phyloP scores from a whole-genome alignment of 2,888 invertebrate genomes.

The Stenodema calcarata region DNA sequence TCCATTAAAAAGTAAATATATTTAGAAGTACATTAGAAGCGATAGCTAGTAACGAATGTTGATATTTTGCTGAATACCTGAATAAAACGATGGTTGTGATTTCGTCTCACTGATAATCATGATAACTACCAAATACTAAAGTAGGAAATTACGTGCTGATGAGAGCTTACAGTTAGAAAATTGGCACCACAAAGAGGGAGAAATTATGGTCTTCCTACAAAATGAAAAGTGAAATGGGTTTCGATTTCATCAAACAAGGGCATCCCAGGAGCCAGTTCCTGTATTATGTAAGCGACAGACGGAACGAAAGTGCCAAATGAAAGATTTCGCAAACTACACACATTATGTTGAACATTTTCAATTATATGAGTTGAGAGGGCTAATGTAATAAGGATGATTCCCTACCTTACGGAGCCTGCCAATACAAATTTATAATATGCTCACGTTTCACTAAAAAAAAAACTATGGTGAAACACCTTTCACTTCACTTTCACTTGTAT shows the following conservation, averaged over 20 bases:
- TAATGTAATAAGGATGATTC: neutral
- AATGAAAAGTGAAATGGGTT: slow-evolving; percentile 27
- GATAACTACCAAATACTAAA: no score
- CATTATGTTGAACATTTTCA: neutral
- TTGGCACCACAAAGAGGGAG: neutral
- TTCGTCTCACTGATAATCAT: no score
- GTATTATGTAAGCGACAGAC: slow-evolving; percentile 23
- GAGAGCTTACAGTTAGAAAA: neutral
- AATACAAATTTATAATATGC: neutral
- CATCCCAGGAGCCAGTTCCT: slow-evolving; percentile 24
- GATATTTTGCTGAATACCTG: no score
- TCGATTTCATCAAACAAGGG: slow-evolving; percentile 31
- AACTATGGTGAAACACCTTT: slow-evolving; percentile 45
- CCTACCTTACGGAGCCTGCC: neutral
- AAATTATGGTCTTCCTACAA: neutral
- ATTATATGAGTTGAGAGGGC: neutral
- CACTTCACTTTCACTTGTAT: slow-evolving; percentile 45
- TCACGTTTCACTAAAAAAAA: slow-evolving; percentile 34
- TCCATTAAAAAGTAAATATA: no score
- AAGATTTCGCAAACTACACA: neutral
- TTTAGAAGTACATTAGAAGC: no score
- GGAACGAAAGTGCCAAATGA: neutral
- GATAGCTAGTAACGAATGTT: no score
- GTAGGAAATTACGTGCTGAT: neutral
- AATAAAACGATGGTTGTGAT: no score